Evolutionary conservation across 2,797 vertebrate genomes (phyloP).

Genomic region (Micropoecilia bifurca): DNA sequence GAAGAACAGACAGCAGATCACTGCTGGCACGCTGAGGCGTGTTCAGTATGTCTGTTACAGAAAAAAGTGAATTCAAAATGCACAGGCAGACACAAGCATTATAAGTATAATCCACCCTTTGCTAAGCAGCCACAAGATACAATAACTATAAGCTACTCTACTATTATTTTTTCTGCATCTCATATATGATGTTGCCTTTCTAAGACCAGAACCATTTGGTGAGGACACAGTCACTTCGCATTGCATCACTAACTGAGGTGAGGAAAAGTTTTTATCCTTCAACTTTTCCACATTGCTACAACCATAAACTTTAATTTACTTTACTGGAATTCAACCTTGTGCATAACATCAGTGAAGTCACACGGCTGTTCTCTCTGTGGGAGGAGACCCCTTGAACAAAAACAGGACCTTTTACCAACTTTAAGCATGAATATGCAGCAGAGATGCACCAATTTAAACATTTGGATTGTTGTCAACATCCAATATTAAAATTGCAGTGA

Average conservation of each 20-base stretch:
- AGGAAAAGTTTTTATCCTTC: neutral
- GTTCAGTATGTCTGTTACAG: conserved; percentile 59
- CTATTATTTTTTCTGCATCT: conserved; percentile 13
- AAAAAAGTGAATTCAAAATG: conserved; percentile 22
- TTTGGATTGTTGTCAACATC: neutral
- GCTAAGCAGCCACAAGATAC: conserved; percentile 33
- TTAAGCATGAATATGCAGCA: neutral
- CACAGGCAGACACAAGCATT: conserved; percentile 38
- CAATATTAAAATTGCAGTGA: neutral
- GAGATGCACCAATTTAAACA: neutral
- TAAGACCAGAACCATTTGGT: conserved; percentile 12
- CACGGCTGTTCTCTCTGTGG: neutral
- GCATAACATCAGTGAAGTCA: neutral
- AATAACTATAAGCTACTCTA: conserved; percentile 26
- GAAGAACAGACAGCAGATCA: conserved; percentile 57
- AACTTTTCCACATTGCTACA: neutral
- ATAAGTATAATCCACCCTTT: conserved; percentile 49
- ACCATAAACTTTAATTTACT: neutral
- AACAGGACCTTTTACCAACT: neutral
- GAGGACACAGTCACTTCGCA: neutral
- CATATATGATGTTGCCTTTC: conserved; percentile 16
- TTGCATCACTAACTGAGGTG: conserved; percentile 25
- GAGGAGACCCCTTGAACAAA: neutral
- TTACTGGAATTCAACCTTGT: neutral
- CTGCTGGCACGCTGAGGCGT: conserved; percentile 56